These are phyloP conservation scores for Elanus axillaris DNA, from an alignment of 2,113 vertebrate species.

Conservation along the genomic window DNA sequence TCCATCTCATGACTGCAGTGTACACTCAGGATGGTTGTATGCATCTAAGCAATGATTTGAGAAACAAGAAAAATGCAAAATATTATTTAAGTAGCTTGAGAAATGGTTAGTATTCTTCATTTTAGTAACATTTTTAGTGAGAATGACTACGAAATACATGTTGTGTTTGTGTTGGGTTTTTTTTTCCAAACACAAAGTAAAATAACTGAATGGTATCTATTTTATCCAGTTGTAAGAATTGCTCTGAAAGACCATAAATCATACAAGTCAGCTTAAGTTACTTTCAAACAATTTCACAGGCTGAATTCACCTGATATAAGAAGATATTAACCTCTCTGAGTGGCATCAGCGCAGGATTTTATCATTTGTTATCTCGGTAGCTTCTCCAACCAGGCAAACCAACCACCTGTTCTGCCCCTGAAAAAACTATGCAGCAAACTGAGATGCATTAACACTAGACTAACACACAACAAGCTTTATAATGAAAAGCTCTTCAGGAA, in stretches of 20 bases:
- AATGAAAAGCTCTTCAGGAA: not conserved
- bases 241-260: not conserved
- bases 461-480: not conserved
- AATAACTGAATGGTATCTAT: not conserved
- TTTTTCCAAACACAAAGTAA: not conserved
- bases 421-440: not conserved
- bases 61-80: not conserved
- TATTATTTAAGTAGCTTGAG: not conserved
- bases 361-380: not conserved
- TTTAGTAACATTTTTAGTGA: not conserved
- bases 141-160: not conserved
- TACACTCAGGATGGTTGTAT: not conserved
- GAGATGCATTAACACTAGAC: not conserved
- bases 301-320: not conserved
- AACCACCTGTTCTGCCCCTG: not conserved
- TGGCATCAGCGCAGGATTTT: not conserved
- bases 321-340: not conserved
- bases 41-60: not conserved
- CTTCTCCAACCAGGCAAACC: not conserved
- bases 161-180: rapidly evolving
- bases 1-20: not conserved
- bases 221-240: not conserved
- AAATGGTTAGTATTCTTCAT: not conserved
- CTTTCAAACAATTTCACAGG: not conserved
- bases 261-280: not conserved